phyloP scores from a whole-genome alignment of 2,888 invertebrate genomes.

The Caenorhabditis zanzibari region DNA sequence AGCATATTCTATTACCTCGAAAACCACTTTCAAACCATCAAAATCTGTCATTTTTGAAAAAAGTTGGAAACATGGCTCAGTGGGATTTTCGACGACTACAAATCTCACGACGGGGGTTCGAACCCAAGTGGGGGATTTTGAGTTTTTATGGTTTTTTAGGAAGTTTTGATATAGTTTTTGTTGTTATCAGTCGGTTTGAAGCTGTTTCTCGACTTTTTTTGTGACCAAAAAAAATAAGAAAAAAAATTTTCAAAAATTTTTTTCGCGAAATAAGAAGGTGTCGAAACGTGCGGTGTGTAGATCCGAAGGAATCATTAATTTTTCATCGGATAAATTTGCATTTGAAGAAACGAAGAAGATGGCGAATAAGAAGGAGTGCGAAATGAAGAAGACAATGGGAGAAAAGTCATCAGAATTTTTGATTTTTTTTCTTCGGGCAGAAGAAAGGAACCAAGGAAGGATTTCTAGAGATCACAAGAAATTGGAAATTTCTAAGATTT shows the following conservation, averaged over 20 bases:
- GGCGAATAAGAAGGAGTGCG: neutral
- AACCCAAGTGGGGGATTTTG: neutral
- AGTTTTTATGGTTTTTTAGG: no score
- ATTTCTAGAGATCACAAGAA: neutral
- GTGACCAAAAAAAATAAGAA: no score
- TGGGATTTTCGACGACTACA: neutral
- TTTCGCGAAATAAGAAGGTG: conserved; percentile 2
- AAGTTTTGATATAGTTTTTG: neutral
- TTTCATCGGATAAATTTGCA: conserved; percentile 61
- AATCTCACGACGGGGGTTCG: neutral
- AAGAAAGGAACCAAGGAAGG: conserved; percentile 4
- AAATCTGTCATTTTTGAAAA: neutral
- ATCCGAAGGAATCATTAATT: conserved; percentile 36
- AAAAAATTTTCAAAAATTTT: no score
- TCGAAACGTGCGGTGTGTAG: conserved; percentile 1
- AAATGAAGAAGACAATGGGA: neutral
- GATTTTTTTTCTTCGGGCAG: neutral
- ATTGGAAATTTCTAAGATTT: no score
- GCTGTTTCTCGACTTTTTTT: no score
- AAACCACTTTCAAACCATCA: neutral
- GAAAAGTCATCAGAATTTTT: conserved; percentile 3
- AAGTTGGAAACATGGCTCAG: neutral
- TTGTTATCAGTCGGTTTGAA: no score
- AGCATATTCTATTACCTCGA: no score
- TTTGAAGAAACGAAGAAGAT: conserved; percentile 8